phyloP scores from a whole-genome alignment of 2,113 vertebrate genomes.

The Zosterops lateralis region DNA sequence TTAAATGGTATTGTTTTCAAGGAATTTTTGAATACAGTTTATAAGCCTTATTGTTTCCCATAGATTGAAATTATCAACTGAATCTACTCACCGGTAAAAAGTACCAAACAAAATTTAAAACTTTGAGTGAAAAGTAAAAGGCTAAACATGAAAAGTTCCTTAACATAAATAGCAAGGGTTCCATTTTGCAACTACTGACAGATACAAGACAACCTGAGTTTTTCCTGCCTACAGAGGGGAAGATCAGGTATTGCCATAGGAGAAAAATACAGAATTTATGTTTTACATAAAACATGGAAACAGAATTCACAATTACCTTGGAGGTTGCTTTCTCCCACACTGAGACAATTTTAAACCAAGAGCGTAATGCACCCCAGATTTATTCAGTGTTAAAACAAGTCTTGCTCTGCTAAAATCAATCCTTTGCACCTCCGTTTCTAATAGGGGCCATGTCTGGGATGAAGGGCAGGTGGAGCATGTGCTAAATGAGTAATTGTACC shows the following conservation, averaged over 20 bases:
- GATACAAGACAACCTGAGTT: not conserved
- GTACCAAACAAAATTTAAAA: not conserved
- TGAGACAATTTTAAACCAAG: slow-evolving; percentile 45
- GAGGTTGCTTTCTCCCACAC: slow-evolving; percentile 54
- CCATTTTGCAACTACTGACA: not conserved
- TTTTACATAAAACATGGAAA: slow-evolving; percentile 27
- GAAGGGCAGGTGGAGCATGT: not conserved
- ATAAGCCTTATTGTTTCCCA: not conserved
- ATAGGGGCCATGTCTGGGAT: not conserved
- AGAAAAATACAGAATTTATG: not conserved
- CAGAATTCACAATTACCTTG: slow-evolving; percentile 56
- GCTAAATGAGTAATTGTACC: not conserved
- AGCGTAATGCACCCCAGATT: slow-evolving; percentile 1
- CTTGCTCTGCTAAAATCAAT: slow-evolving; percentile 16
- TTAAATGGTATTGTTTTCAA: not conserved
- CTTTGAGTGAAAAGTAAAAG: not conserved
- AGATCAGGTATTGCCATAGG: slow-evolving; percentile 4
- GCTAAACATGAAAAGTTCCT: not conserved
- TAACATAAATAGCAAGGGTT: not conserved
- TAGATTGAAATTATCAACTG: not conserved
- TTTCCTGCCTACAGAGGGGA: not conserved
- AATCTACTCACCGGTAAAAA: not conserved
- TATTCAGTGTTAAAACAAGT: slow-evolving; percentile 36
- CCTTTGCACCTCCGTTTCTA: not conserved
- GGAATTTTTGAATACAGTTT: not conserved